Conservation (phyloP, 2,113 vertebrate species). For the Leucoraja erinaceus region DNA sequence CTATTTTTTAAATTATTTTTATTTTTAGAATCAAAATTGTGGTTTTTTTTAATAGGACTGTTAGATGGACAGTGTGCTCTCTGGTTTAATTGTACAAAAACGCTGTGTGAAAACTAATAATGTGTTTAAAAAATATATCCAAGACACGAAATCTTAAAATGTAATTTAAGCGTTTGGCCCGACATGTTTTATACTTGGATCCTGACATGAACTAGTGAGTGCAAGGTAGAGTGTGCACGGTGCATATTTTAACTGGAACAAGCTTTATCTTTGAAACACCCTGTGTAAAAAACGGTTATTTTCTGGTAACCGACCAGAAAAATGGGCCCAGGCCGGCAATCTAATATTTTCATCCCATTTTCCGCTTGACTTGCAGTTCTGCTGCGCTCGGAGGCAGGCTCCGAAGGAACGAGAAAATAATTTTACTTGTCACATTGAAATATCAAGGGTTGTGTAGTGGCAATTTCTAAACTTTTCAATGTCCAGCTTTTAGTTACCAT, state of each 20-base stretch:
- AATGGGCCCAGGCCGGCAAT: neutral
- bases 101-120: neutral
- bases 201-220: neutral
- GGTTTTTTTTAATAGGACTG: neutral
- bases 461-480: too few species aligned
- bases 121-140: neutral
- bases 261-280: neutral
- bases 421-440: neutral
- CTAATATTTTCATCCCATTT: neutral
- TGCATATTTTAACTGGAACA: neutral
- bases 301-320: neutral
- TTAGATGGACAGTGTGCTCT: too few species aligned
- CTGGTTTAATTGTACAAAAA: neutral
- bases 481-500: too few species aligned
- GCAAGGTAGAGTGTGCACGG: neutral
- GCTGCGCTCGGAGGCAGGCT: neutral
- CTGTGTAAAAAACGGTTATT: too few species aligned
- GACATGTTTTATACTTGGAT: neutral
- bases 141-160: neutral
- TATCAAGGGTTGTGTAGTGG: too few species aligned
- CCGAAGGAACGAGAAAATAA: neutral
- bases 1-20: neutral
- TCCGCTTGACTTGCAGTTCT: neutral
- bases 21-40: neutral
- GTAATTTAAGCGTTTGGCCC: neutral